Percentiles rank a stretch among this genome's conserved stretches.
These are phyloP conservation scores for Epinotia ramella DNA, from an alignment of 2,888 invertebrate species.

Conservation along the genomic window DNA sequence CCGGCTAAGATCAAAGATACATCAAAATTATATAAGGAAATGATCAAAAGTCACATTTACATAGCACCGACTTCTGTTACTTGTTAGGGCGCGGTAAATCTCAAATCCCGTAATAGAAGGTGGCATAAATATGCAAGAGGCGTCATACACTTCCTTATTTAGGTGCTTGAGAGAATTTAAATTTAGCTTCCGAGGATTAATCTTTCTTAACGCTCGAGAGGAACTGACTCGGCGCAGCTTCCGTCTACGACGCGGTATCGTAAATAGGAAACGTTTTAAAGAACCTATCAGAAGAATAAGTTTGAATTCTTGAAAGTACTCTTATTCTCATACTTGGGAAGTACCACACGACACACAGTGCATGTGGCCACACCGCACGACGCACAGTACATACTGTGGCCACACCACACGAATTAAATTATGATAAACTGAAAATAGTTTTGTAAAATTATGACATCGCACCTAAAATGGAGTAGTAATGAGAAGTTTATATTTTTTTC, in stretches of 20 bases:
- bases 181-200: slow-evolving; percentile 39
- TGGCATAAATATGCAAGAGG: slow-evolving; percentile 43
- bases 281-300: slow-evolving; percentile 10
- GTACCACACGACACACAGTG: too few species aligned
- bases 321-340: background rate
- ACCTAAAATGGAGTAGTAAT: too few species aligned
- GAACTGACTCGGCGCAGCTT: slow-evolving; percentile 33
- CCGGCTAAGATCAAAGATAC: too few species aligned
- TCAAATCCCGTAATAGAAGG: slow-evolving; percentile 22
- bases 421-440: too few species aligned
- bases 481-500: too few species aligned
- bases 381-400: too few species aligned
- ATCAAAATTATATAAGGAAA: slow-evolving; percentile 1
- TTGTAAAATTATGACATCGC: too few species aligned
- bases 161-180: slow-evolving; percentile 41
- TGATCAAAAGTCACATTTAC: background rate
- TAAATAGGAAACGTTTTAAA: slow-evolving; percentile 4
- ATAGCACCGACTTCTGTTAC: background rate
- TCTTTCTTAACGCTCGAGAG: slow-evolving; percentile 40
- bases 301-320: background rate
- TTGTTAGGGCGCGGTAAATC: slow-evolving; percentile 11
- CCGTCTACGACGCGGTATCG: slow-evolving; percentile 10
- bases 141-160: slow-evolving; percentile 42
- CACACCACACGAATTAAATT: too few species aligned
- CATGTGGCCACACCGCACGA: too few species aligned